These are phyloP conservation scores for Hipposideros larvatus DNA, from an alignment of 2,797 vertebrate species.

Conservation along the genomic window DNA sequence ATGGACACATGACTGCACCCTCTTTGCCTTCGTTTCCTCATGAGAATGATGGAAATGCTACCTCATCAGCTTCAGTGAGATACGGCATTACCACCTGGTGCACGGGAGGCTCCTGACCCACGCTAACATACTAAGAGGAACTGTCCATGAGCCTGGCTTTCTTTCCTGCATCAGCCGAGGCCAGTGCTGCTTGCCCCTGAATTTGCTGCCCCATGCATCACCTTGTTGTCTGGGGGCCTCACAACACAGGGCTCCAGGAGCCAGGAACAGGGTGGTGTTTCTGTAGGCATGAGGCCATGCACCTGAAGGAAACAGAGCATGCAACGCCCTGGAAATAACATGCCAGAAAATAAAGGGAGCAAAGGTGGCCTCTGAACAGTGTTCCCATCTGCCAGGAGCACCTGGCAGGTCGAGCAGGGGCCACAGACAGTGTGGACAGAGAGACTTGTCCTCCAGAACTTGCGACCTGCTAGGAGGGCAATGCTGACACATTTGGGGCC, in stretches of 20 bases:
- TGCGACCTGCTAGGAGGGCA: not conserved
- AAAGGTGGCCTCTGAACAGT: not conserved
- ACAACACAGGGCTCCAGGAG: not conserved
- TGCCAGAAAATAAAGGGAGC: not conserved
- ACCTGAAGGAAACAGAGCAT: not conserved
- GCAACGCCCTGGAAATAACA: not conserved
- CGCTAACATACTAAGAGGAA: rapidly evolving
- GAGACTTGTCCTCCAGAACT: not conserved
- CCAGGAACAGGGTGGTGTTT: not conserved
- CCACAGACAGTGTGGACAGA: not conserved
- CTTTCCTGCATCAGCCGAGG: not conserved
- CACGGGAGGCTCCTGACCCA: rapidly evolving
- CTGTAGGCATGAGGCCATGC: not conserved
- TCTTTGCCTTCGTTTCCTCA: not conserved
- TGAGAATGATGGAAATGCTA: not conserved
- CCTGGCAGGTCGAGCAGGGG: not conserved
- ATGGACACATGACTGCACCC: not conserved
- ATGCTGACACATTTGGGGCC: not conserved
- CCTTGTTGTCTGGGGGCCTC: rapidly evolving
- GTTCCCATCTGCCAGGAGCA: not conserved
- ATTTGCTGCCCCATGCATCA: not conserved
- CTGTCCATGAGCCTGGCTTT: not conserved
- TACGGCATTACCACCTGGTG: rapidly evolving
- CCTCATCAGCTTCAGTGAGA: not conserved
- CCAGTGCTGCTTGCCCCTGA: not conserved